Conservation (phyloP, 2,113 vertebrate genomes). For the Mirza zaza region DNA sequence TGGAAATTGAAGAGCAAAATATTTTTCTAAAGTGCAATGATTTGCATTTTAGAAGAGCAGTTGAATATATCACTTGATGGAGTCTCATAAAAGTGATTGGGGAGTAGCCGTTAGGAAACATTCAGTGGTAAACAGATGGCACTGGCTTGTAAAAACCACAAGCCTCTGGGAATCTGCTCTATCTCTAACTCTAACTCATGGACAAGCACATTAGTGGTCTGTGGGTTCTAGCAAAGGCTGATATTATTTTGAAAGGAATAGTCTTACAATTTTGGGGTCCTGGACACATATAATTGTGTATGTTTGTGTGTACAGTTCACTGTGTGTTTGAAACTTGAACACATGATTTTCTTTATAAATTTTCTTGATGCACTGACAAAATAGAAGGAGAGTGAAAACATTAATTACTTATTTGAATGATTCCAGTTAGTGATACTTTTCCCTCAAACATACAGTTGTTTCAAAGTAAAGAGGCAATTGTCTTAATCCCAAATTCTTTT, state of each 20-base stretch:
- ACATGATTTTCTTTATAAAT: background rate
- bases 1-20: slow-evolving; percentile 1
- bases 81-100: slow-evolving; percentile 21
- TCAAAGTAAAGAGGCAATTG: background rate
- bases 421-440: background rate
- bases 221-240: background rate
- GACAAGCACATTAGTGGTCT: background rate
- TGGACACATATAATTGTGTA: background rate
- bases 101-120: background rate
- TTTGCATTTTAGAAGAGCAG: background rate
- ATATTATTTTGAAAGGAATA: background rate
- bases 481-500: background rate
- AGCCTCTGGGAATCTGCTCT: background rate
- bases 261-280: background rate
- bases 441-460: background rate
- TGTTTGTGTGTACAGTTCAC: background rate
- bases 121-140: slow-evolving; percentile 29
- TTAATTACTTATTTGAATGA: background rate
- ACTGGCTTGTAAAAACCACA: slow-evolving; percentile 9
- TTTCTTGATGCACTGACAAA: background rate
- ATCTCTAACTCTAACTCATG: background rate
- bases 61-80: background rate
- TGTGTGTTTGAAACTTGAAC: background rate
- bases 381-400: background rate
- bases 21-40: background rate